A percentile compares a stretch with the other conserved stretches of the same genome.
Conservation (phyloP, 2,113 vertebrate genomes). For the Aramus guarauna region DNA sequence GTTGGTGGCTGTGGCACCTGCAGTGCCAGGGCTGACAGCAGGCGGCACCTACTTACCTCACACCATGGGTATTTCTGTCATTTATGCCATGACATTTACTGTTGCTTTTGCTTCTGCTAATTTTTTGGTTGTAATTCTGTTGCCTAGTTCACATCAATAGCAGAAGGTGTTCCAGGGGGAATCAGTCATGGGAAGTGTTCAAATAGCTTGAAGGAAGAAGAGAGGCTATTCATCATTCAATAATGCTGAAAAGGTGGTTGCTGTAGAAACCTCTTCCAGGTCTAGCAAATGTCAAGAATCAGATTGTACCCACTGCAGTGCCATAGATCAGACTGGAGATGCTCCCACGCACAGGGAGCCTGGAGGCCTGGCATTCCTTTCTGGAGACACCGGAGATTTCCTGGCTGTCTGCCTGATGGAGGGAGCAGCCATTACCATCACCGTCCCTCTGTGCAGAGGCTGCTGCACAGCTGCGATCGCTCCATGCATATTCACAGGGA, state of each 20-base stretch:
- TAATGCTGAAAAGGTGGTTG: background rate
- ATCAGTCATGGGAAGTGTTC: background rate
- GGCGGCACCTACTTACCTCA: background rate
- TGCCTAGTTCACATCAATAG: background rate
- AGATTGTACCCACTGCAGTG: background rate
- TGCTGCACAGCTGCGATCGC: background rate
- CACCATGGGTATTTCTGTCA: too few relatives aligned
- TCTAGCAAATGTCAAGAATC: background rate
- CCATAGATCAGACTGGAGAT: background rate
- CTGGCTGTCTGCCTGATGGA: background rate
- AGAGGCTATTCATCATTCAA: background rate
- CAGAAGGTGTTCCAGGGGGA: background rate
- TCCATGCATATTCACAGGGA: rapidly evolving
- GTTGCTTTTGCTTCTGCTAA: rapidly evolving
- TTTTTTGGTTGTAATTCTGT: background rate
- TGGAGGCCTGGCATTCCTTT: background rate
- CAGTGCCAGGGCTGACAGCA: background rate
- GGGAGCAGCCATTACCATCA: background rate
- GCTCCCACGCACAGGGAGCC: background rate
- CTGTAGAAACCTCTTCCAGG: constrained; percentile 12
- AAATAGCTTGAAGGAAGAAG: background rate
- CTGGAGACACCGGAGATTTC: background rate
- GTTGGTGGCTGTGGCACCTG: background rate
- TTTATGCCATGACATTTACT: too few relatives aligned
- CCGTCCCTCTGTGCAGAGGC: background rate